phyloP scores from a whole-genome alignment of 2,888 invertebrate genomes.

The Amphipyra tragopoginis region DNA sequence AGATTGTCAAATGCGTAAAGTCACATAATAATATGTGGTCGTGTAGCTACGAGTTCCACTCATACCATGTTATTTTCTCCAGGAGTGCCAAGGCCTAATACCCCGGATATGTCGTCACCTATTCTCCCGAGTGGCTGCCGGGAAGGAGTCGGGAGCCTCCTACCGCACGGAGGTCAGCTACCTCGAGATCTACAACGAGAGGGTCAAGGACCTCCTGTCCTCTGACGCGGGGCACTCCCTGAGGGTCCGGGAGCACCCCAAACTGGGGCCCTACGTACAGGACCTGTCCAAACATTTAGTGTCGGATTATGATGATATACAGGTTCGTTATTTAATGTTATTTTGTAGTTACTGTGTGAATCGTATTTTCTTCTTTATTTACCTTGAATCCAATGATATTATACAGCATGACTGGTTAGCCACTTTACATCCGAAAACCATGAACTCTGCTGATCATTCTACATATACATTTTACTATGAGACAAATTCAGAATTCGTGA shows the following conservation, averaged over 20 bases:
- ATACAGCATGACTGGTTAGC: too few relatives aligned
- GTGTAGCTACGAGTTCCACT: too few relatives aligned
- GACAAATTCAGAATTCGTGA: too few relatives aligned
- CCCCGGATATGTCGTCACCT: slow-evolving; percentile 96
- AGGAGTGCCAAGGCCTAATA: slow-evolving; percentile 95
- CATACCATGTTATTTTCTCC: slow-evolving; percentile 24
- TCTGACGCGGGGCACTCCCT: slow-evolving; percentile 92
- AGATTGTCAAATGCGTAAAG: too few relatives aligned
- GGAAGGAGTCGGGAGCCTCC: slow-evolving; percentile 94
- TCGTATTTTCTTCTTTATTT: too few relatives aligned
- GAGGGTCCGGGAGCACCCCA: slow-evolving; percentile 94
- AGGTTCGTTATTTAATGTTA: slow-evolving; percentile 83
- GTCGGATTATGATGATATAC: slow-evolving; percentile 95
- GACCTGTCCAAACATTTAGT: slow-evolving; percentile 96
- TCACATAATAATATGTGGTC: too few relatives aligned
- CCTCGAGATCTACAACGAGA: slow-evolving; percentile 96
- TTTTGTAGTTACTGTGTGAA: background rate
- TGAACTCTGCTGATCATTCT: too few relatives aligned
- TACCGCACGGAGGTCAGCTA: slow-evolving; percentile 96
- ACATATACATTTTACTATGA: too few relatives aligned
- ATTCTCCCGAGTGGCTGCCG: slow-evolving; percentile 94
- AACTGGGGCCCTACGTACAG: slow-evolving; percentile 95
- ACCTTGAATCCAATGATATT: too few relatives aligned
- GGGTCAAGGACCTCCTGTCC: slow-evolving; percentile 93
- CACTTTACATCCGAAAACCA: too few relatives aligned